Evolutionary conservation across 2,797 vertebrate species (phyloP), one percentile per base, ranked within the genome.

Genomic region (Acanthornis magna): DNA sequence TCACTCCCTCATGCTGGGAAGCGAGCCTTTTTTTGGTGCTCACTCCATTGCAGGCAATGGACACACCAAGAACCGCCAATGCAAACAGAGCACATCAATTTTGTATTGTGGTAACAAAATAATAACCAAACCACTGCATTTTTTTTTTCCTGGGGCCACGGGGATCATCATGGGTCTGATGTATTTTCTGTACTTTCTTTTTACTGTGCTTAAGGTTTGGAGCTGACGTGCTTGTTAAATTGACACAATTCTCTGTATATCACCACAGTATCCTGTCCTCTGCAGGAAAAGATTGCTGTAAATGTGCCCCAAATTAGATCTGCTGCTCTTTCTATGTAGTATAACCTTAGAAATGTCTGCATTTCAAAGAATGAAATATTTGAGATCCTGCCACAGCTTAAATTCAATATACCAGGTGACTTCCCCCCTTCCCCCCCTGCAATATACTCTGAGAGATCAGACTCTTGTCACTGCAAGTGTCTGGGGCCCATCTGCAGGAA

Each of bases 241-340:
- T n/a, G 86, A 93, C 83, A 89, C 16, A 0, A 13, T 79, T 87
- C 67, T 32, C 90, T 79, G 72, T 79, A 51, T 73, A 45, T 63
- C 62, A 89, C 89, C 88, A 8, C 86, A 38, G 93, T 78, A 63
- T 85, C 91, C 92, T 91, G 34, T 58, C 5, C 1, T 62, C 8
- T 1, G 84, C 63, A 67, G 89, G 54, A 51, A 68, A 72, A 68
- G 45, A 89, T 91, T 85, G 94, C 89, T 97, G 95, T 94, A 91
- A 97, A 95, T 67, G 93, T 66, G 82, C 97, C 98, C 97, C 88
- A 97, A 32, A 95, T 97, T 96, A 98, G 97, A 90, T 97, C 97
- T 96, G 97, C 97, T 98, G 96, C 97, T 97, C 82, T 98, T 96
- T 83, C 68, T 51, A 26, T 76, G 85, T 89, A 42, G 88, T 94